These are phyloP conservation scores for Hydrochoerus hydrochaeris DNA, from an alignment of 2,113 vertebrate species.

Conservation along the genomic window DNA sequence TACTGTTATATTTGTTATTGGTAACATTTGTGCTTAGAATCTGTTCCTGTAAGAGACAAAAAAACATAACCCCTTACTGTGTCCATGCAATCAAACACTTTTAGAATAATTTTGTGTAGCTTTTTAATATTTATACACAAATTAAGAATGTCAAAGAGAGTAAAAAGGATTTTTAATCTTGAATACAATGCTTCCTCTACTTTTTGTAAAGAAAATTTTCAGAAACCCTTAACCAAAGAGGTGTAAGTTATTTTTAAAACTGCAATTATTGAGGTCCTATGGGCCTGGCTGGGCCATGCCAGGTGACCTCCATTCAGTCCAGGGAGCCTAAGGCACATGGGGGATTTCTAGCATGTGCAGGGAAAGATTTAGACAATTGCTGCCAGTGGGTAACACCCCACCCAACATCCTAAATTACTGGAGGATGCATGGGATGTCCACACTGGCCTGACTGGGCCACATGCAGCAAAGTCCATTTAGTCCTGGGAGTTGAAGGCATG, in stretches of 20 bases:
- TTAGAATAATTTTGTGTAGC: neutral
- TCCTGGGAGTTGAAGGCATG: too few species aligned
- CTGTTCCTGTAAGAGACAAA: neutral
- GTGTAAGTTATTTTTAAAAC: neutral
- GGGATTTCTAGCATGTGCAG: too few species aligned
- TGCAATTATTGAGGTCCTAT: too few species aligned
- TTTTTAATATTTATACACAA: constrained; percentile 3
- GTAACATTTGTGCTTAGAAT: neutral
- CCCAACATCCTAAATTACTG: too few species aligned
- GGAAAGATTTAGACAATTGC: too few species aligned
- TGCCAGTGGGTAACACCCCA: too few species aligned
- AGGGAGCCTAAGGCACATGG: too few species aligned
- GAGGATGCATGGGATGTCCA: too few species aligned
- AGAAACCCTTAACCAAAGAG: neutral
- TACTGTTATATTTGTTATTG: neutral
- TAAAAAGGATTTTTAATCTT: neutral
- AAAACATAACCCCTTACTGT: neutral
- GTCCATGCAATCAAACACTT: neutral
- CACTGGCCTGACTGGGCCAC: too few species aligned
- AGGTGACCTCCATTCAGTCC: too few species aligned
- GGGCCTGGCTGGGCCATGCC: too few species aligned
- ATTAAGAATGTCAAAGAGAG: neutral
- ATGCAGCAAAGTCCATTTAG: too few species aligned
- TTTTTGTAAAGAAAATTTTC: neutral
- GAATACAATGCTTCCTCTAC: neutral